Percentiles rank a stretch among this genome's conserved stretches.
Conservation (phyloP, 2,797 vertebrate species). For the Simalia tracyae region DNA sequence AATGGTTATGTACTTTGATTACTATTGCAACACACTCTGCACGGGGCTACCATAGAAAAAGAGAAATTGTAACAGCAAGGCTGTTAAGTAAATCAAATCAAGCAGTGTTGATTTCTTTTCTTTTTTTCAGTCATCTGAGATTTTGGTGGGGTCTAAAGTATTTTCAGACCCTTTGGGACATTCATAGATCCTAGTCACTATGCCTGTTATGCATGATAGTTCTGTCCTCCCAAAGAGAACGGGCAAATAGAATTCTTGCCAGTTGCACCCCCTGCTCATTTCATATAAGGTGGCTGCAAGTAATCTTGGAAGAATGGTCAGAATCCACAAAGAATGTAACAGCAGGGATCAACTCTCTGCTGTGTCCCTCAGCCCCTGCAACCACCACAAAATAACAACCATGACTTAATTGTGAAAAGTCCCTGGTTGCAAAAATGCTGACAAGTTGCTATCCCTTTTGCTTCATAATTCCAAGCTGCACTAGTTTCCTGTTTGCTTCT, state of each 20-base stretch:
- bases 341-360: too few relatives aligned
- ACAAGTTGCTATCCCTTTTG: background rate
- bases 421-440: background rate
- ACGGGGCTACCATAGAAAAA: background rate
- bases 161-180: background rate
- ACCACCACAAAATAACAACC: background rate
- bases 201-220: background rate
- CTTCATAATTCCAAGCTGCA: background rate
- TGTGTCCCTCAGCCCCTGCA: too few relatives aligned
- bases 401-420: background rate
- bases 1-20: background rate
- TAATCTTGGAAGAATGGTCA: too few relatives aligned
- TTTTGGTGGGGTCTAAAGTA: background rate
- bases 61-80: background rate
- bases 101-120: background rate
- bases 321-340: too few relatives aligned
- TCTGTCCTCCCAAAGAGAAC: background rate
- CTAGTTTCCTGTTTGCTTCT: too few relatives aligned
- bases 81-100: background rate
- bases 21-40: background rate
- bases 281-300: background rate
- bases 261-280: background rate
- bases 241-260: background rate
- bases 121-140: background rate
- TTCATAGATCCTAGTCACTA: background rate